phyloP scores from a whole-genome alignment of 2,113 vertebrate species.

The Rallus limicola region DNA sequence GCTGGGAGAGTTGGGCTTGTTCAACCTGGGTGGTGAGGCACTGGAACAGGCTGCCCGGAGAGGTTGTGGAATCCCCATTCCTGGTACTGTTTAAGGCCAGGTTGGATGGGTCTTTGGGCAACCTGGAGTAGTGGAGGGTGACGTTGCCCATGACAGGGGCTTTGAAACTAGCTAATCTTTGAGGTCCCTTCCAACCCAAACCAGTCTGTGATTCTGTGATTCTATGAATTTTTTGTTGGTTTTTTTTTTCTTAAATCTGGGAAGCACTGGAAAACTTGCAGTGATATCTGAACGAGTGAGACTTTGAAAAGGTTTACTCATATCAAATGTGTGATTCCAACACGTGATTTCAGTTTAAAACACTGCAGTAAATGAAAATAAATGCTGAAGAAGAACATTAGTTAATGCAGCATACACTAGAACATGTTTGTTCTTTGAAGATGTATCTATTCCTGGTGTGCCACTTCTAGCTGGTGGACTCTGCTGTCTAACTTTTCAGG shows the following conservation, averaged over 20 bases:
- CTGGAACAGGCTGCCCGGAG: too few species aligned
- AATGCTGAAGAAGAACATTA: background rate
- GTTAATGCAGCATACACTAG: background rate
- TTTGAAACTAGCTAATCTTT: too few species aligned
- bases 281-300: background rate
- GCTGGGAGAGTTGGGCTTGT: too few species aligned
- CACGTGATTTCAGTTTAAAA: background rate
- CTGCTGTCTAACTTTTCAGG: constrained; percentile 9
- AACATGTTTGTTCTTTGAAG: background rate
- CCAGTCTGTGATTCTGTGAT: too few species aligned
- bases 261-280: background rate
- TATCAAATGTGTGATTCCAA: background rate
- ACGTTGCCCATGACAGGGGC: too few species aligned
- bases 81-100: too few species aligned
- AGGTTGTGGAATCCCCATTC: too few species aligned
- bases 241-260: background rate
- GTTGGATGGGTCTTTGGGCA: too few species aligned
- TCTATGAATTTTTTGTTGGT: background rate
- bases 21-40: too few species aligned
- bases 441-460: background rate
- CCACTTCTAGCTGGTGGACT: background rate
- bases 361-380: background rate
- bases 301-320: background rate
- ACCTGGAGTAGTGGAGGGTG: too few species aligned
- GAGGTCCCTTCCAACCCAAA: too few species aligned